Base-by-base conservation (phyloP, 2,113 vertebrate genomes). In the Nothocercus nigrocapillus region DNA sequence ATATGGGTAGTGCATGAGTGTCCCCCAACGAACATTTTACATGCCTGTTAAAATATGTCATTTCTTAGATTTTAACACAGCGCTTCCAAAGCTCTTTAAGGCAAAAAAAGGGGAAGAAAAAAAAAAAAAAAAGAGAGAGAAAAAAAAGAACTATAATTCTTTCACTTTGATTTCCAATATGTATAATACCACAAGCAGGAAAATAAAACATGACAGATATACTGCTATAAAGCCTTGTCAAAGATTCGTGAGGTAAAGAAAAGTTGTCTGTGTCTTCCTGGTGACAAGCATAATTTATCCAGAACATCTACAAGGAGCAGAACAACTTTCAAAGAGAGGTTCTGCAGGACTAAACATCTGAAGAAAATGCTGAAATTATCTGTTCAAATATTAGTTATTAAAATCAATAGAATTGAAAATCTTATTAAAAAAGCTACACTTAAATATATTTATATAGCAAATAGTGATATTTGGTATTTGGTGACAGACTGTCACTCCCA, bases 281-380 rank as follows among this genome's bases (percentile, higher is more conserved):
- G 34, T 88, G 49, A 67, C 68, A 91, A 61, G 40, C 27, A 53
- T 20, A 86, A 93, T 40, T 74, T 63, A 96, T 63, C 34, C 86
- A 85, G 47, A 95, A 89, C 28, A 90, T 40, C n/a, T 88, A 88
- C 34, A 88, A 91, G 74, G 25, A 96, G 40, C 3, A 77, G 34
- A 88, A 42, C 34, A 70, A 53, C 32, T 93, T 95, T 82, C 86
- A 86, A 95, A 89, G 32, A 44, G 67, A 86, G 59, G 84, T 42
- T 66, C 85, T 75, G 36, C 38, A 70, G 49, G 47, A 81, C 9
- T 62, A 81, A 88, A 73, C 53, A 96, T 61, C 89, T 8, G 45
- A 96, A 95, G 80, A 9, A 93, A 93, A 92, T 42, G 8, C n/a
- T 73, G 85, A 89, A 96, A 85, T 79, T 75, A 9, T 67, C 5